These are phyloP conservation scores for Stegodyphus mimosarum DNA, from an alignment of 1,140 invertebrate species.

Conservation along the genomic window DNA sequence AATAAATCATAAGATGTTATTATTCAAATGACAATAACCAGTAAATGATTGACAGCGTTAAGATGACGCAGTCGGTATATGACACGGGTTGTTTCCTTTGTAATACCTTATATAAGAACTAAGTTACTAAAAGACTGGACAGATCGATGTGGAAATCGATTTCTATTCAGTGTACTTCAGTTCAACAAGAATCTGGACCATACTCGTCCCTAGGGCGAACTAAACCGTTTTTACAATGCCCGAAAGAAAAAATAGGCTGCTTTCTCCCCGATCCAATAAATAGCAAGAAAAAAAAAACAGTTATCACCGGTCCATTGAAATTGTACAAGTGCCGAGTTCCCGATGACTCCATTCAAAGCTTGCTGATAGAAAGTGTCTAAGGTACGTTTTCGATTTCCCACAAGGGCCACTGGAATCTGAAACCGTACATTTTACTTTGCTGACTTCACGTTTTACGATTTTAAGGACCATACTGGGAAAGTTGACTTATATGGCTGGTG, in stretches of 20 bases:
- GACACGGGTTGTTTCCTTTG: neutral
- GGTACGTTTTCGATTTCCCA: too few species aligned
- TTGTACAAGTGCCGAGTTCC: neutral
- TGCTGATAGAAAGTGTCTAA: neutral
- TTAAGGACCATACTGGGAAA: too few species aligned
- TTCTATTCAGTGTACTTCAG: neutral
- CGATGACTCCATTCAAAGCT: neutral
- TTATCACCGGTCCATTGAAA: neutral
- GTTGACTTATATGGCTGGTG: too few species aligned
- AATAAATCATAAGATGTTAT: too few species aligned
- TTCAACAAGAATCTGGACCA: neutral
- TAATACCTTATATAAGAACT: neutral
- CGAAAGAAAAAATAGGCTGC: neutral
- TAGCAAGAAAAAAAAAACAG: neutral
- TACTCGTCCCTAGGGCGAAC: neutral
- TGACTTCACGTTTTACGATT: too few species aligned
- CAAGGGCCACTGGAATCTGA: too few species aligned
- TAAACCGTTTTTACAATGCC: neutral
- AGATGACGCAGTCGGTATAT: too few species aligned
- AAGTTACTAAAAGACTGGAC: neutral
- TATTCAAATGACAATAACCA: too few species aligned
- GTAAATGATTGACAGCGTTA: too few species aligned
- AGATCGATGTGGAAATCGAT: neutral
- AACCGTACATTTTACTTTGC: too few species aligned
- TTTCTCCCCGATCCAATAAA: neutral